Conservation (phyloP, 2,113 vertebrate genomes). For the Ardeotis arabs region DNA sequence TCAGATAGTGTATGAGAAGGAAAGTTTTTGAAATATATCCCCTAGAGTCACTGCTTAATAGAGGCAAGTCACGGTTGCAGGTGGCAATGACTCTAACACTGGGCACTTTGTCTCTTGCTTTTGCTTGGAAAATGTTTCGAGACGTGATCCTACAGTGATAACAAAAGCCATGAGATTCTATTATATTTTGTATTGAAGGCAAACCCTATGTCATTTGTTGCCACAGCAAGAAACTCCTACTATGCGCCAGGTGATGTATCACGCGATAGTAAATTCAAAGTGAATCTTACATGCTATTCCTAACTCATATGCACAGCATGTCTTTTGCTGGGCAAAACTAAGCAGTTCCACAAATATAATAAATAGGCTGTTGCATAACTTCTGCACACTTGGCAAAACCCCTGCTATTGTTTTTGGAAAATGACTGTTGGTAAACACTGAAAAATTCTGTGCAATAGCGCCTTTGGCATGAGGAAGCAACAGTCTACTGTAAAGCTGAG, state of each 20-base stretch:
- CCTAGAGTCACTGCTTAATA: neutral
- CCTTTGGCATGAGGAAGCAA: neutral
- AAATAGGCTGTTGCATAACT: neutral
- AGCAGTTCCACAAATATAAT: neutral
- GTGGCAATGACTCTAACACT: neutral
- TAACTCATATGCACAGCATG: neutral
- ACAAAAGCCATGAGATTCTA: neutral
- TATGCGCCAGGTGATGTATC: neutral
- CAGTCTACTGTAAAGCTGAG: neutral
- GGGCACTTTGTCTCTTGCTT: neutral
- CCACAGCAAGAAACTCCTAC: neutral
- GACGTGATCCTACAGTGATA: neutral
- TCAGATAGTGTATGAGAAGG: neutral
- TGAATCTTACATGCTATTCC: neutral
- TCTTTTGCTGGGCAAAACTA: neutral
- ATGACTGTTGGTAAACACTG: neutral
- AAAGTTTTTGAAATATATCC: neutral
- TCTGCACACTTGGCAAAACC: neutral
- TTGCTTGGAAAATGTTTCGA: neutral
- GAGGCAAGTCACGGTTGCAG: neutral
- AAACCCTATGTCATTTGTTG: neutral
- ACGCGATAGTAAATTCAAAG: neutral
- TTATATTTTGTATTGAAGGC: neutral
- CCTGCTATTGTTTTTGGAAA: neutral
- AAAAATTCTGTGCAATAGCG: neutral